A percentile compares a stretch with the other conserved stretches of the same genome.
phyloP scores from a whole-genome alignment of 1,140 invertebrate genomes.

The Drosophila paulistorum region DNA sequence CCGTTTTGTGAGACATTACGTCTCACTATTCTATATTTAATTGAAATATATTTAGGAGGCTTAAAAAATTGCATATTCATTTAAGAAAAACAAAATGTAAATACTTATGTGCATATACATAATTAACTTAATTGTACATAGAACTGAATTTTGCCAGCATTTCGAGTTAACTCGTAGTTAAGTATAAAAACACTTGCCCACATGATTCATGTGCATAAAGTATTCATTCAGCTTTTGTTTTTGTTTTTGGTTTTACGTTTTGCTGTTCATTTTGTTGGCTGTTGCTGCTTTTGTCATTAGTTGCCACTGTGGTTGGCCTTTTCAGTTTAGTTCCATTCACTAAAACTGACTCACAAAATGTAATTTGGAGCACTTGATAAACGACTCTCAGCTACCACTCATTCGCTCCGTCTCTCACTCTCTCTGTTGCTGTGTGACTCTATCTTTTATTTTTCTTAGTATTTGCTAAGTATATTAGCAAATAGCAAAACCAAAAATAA shows the following conservation, averaged over 20 bases:
- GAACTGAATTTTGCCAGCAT: no score
- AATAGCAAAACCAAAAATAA: background rate
- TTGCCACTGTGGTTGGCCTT: slow-evolving; percentile 11
- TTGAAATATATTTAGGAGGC: no score
- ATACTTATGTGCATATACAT: no score
- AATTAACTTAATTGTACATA: no score
- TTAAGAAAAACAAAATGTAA: no score
- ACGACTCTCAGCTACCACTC: slow-evolving; percentile 7
- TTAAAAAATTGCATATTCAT: no score
- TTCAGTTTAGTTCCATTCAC: slow-evolving; percentile 14
- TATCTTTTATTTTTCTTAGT: background rate
- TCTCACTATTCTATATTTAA: no score
- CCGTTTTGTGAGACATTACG: no score
- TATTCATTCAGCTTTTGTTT: slow-evolving; percentile 4
- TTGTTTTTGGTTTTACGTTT: background rate
- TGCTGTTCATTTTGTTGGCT: background rate
- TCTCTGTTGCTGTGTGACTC: background rate
- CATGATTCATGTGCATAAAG: background rate
- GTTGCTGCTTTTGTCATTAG: slow-evolving; percentile 10
- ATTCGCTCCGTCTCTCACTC: background rate
- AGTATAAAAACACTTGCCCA: background rate
- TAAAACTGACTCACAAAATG: slow-evolving; percentile 11
- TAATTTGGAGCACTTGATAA: slow-evolving; percentile 13
- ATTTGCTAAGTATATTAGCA: background rate
- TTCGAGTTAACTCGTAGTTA: no score